Base-by-base conservation (phyloP, 2,797 vertebrate genomes). In the Chloroceryle amazona region DNA sequence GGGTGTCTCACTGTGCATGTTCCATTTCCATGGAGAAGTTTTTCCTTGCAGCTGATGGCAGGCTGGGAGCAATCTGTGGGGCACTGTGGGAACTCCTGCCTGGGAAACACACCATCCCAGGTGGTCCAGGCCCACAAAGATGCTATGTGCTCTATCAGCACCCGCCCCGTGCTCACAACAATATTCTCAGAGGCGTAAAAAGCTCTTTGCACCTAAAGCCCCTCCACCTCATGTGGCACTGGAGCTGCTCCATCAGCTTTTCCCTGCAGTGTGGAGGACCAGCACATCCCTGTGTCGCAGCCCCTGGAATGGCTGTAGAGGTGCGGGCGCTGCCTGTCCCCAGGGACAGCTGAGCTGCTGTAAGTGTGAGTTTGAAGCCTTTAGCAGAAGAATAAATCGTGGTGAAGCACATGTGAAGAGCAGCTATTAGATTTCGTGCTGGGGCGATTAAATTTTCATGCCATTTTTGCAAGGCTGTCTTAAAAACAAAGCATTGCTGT, bases 91-190 rank as follows among this genome's bases (percentile, higher is more conserved):
- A 52, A 19, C 28, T 44, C 65, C 44, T 35, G 26, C 21, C 23
- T 0, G 0, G 66, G 75, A 66, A 80, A 47, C 39, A 6, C 31
- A 3, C 22, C 6, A 5, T 54, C 14, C 44, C 11, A 26, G 42
- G 15, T 7, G 3, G 11, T 15, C 25, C 1, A 0, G 26, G n/a
- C n/a, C 20, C 2, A 7, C 0, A 0, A 2, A 47, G 22, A 2
- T 46, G 47, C 31, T 37, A 0, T 0, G 0, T 1, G 1, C 21
- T 61, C 25, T 62, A 21, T 26, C n/a, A 29, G 31, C 2, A 11
- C 1, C 37, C 26, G 0, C 15, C 0, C 33, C 10, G 26, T 5
- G 25, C 81, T 63, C 23, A 22, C 57, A 52, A 66, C 12, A 42
- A 10, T 22, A 6, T 28, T 28, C 44, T 55, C 51, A 72, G 78